Conservation (phyloP, 1,140 invertebrate species). For the Delia radicum region DNA sequence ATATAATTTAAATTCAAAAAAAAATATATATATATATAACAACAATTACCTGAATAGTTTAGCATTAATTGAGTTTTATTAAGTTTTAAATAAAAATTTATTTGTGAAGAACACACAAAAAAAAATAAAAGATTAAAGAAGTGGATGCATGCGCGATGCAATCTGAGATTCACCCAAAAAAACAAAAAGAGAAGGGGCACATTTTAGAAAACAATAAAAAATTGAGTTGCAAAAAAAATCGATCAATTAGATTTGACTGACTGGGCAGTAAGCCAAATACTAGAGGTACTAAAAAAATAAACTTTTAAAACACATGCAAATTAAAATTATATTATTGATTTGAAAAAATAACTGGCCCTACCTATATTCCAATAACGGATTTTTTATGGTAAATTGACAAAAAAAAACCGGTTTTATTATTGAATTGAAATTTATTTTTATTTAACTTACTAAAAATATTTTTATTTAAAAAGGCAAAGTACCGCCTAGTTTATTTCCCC, state of each 20-base stretch:
- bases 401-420: too few relatives aligned
- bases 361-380: too few relatives aligned
- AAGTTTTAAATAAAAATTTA: neutral
- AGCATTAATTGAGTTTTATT: too few relatives aligned
- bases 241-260: neutral
- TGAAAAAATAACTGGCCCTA: too few relatives aligned
- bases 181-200: neutral
- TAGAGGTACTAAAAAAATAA: neutral
- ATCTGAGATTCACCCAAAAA: slow-evolving; percentile 2
- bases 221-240: neutral
- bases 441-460: too few relatives aligned
- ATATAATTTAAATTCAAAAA: neutral
- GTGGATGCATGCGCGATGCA: neutral
- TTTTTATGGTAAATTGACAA: too few relatives aligned
- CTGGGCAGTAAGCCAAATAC: neutral
- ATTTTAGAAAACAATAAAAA: neutral
- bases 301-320: too few relatives aligned
- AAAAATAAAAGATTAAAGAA: neutral
- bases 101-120: neutral
- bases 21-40: neutral
- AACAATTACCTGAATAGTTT: neutral
- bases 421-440: too few relatives aligned
- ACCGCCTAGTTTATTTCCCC: too few relatives aligned
- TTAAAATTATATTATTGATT: too few relatives aligned
- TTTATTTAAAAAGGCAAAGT: too few relatives aligned